Evolutionary conservation across 2,797 vertebrate species (phyloP).

Genomic region (Amazona ochrocephala): DNA sequence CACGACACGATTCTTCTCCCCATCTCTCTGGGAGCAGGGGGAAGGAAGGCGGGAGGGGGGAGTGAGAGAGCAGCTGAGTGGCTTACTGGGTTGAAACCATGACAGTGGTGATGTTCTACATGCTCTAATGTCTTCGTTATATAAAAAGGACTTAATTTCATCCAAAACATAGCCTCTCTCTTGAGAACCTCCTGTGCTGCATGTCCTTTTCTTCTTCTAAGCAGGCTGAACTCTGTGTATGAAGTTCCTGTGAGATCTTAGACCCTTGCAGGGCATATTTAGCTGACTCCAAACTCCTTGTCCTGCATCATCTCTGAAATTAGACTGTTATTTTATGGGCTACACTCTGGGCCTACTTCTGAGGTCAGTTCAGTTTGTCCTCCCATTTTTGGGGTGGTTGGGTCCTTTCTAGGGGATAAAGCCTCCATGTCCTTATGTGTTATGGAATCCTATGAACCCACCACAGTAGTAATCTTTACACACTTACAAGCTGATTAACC

Average conservation of each 20-base stretch:
- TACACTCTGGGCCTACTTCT: neutral
- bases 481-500: neutral
- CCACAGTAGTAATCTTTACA: neutral
- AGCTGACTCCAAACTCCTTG: neutral
- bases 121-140: fast-evolving
- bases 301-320: neutral
- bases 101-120: neutral
- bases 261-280: fast-evolving
- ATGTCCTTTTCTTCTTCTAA: neutral
- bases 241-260: neutral
- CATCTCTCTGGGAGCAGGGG: too few relatives aligned
- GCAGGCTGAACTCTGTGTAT: fast-evolving
- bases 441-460: neutral
- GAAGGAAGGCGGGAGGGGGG: too few relatives aligned
- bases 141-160: neutral
- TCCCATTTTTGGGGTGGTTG: neutral
- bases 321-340: neutral
- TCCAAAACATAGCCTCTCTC: neutral
- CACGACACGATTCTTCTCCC: too few relatives aligned
- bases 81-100: too few relatives aligned
- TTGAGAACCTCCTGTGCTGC: neutral
- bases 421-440: neutral
- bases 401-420: neutral
- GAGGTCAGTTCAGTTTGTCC: neutral
- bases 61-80: too few relatives aligned